Percentiles rank a stretch among this genome's conserved stretches.
phyloP scores from a whole-genome alignment of 2,797 vertebrate species.

The Syngnathus acus region DNA sequence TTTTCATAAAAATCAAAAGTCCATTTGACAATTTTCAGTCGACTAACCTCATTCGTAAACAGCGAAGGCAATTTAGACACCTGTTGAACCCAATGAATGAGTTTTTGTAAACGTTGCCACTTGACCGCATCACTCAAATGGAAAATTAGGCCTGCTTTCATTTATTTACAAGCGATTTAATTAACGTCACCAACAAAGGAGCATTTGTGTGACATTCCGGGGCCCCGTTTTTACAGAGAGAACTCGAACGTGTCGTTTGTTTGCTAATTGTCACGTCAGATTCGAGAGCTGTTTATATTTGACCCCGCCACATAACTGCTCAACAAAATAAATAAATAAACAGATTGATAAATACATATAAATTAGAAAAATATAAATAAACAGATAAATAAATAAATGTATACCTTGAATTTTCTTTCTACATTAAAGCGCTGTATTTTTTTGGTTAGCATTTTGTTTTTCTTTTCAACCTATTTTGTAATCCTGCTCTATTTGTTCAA shows the following conservation, averaged over 20 bases:
- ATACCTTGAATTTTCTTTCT: no score
- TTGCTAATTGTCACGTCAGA: background rate
- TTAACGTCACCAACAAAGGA: background rate
- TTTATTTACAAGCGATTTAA: background rate
- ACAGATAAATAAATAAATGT: no score
- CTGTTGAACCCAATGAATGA: no score
- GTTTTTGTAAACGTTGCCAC: background rate
- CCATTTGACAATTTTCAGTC: no score
- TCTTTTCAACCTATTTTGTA: background rate
- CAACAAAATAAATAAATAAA: no score
- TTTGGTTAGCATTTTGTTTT: background rate
- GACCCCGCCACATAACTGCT: no score
- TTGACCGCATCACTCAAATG: background rate
- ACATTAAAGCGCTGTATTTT: background rate
- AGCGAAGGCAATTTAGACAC: no score
- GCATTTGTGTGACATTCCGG: background rate
- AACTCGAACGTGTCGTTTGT: background rate
- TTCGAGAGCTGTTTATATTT: no score
- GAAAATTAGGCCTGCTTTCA: background rate
- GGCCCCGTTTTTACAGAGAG: background rate
- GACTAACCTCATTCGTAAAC: no score
- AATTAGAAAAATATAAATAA: no score
- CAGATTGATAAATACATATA: no score
- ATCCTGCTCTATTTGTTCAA: conserved; percentile 31
- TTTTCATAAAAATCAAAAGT: no score